A percentile compares a stretch with the other conserved stretches of the same genome.
phyloP scores from a whole-genome alignment of 2,888 invertebrate species.

The Phorcus lineatus region DNA sequence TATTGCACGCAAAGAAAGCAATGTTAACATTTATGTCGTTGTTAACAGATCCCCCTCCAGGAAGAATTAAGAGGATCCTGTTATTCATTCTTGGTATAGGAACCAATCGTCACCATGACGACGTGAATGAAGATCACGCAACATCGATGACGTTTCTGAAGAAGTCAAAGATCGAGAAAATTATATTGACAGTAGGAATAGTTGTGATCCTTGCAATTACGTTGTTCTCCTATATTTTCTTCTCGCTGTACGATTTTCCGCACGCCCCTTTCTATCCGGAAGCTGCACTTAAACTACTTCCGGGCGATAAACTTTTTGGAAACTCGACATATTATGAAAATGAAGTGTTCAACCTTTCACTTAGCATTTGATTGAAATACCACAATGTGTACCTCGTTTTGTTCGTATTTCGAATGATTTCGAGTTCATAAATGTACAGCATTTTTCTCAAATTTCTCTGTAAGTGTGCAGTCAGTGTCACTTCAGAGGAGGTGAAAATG shows the following conservation, averaged over 20 bases:
- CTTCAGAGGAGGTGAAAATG: too few species aligned
- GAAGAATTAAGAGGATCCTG: not conserved
- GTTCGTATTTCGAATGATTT: too few species aligned
- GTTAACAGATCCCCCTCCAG: not conserved
- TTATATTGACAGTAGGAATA: slow-evolving; percentile 4
- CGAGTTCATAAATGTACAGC: too few species aligned
- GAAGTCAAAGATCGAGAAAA: slow-evolving; percentile 3
- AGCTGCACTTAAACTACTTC: not conserved
- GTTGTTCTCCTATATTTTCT: slow-evolving; percentile 27
- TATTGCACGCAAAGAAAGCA: too few species aligned
- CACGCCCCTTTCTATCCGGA: slow-evolving; percentile 26
- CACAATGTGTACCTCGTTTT: too few species aligned
- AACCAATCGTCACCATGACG: not conserved
- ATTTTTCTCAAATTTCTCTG: too few species aligned
- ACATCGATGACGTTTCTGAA: not conserved
- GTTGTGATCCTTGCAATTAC: slow-evolving; percentile 9
- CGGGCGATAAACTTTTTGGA: not conserved
- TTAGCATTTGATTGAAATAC: too few species aligned
- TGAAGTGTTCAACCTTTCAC: too few species aligned
- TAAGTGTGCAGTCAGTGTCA: too few species aligned
- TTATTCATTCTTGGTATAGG: not conserved
- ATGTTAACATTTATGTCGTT: not conserved
- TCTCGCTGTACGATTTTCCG: slow-evolving; percentile 28
- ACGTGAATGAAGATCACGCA: slow-evolving; percentile 14
- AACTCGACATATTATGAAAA: too few species aligned